Evolutionary conservation across 1,140 invertebrate genomes (phyloP).

Genomic region (Drosophila bocqueti): DNA sequence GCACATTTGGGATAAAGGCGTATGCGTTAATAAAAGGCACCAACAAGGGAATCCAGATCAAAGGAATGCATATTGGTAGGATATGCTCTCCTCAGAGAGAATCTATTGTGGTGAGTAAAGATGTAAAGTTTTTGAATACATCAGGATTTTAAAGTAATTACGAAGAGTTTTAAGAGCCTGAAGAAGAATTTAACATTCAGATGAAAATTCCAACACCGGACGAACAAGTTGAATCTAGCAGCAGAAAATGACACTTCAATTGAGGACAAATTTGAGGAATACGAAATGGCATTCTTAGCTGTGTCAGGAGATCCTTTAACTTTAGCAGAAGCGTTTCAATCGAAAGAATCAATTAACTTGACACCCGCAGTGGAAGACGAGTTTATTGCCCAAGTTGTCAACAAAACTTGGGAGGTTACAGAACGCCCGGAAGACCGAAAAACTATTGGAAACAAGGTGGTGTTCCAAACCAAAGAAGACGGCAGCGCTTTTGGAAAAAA

Average conservation of each 20-base stretch:
- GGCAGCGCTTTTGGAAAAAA: background rate
- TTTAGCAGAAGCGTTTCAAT: background rate
- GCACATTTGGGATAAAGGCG: background rate
- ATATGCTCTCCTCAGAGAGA: background rate
- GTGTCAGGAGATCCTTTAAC: background rate
- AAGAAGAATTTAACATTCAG: background rate
- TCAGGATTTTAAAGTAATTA: background rate
- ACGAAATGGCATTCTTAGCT: background rate
- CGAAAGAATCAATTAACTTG: background rate
- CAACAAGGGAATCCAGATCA: background rate
- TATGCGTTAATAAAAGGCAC: background rate
- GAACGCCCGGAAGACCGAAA: background rate
- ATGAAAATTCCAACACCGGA: too few species aligned
- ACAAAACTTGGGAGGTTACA: background rate
- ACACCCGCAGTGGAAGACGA: background rate
- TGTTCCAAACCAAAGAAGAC: conserved; percentile 3
- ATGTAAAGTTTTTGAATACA: background rate
- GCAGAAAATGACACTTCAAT: background rate
- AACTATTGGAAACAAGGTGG: conserved; percentile 8
- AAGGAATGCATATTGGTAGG: conserved; percentile 1
- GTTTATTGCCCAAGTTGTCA: background rate
- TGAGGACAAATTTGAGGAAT: background rate
- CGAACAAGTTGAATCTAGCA: too few species aligned
- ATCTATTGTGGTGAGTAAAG: background rate
- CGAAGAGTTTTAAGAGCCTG: background rate